Base-by-base conservation (phyloP, 2,888 invertebrate genomes). In the Platerodrilus igneus region DNA sequence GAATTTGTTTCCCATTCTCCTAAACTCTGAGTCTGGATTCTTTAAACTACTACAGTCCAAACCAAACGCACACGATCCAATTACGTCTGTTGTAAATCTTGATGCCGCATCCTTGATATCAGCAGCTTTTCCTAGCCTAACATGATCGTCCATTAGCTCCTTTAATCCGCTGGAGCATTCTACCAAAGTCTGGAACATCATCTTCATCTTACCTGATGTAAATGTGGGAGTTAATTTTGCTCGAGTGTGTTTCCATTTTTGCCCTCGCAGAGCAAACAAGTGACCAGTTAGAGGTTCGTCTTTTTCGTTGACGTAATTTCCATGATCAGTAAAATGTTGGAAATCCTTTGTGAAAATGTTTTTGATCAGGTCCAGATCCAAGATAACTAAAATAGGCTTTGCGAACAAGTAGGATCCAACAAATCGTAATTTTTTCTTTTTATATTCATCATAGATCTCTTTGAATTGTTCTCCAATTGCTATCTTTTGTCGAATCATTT, bases 131-230 rank as follows among this genome's bases (percentile, higher is more conserved):
- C 55, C 57, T 0, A 66, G 66, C 1, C 59, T 39, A 37, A 68
- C 42, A 41, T 57, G 23, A 29, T 59, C 22, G 11, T 68, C 62
- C 7, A 75, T 66, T 29, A 75, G 69, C 2, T 63, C 54, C n/a
- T 71, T 57, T 18, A 79, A 64, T 32, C 72, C 69, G 3, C 70
- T 61, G 0, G 73, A 73, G 34, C 78, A 75, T 20, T 72, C 67
- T 16, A 75, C 69, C 7, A 81, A 69, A 1, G 76, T 71, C 0
- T 70, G 68, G 49, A 78, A 81, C 77, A 83, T 79, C 11, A 67
- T 71, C 58, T 78, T 83, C 46, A 84, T 66, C 58, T 80, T 81
- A 3, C 36, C 36, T n/a, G 36, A 36, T 10, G 41, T 31, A 27
- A 41, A 41, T 0, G 77, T 73, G 0, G 82, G 78, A 0, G 80